Base-by-base conservation (phyloP, 1,140 invertebrate genomes). In the Lithobius niger region DNA sequence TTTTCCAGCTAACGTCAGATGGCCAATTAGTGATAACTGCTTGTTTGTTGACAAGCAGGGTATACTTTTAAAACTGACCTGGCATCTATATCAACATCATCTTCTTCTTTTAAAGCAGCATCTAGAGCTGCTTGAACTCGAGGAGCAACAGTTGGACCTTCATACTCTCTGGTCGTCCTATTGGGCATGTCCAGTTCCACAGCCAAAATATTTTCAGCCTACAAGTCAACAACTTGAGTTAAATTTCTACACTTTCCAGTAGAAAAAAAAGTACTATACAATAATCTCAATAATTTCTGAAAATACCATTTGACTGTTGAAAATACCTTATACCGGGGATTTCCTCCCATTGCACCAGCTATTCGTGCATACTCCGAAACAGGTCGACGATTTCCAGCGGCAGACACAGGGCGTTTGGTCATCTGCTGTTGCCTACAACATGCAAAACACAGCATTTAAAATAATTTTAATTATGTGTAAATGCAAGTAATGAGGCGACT, bases 161-260 rank as follows among this genome's bases (percentile, higher is more conserved):
- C 78, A 66, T 89, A 90, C 64, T 90, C 84, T 61, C 83, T 71
- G 0, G 86, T 89, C 0, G 84, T 88, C 57, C 84, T 71, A 43
- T 79, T 76, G 2, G 85, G 84, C 76, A 85, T 80, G 61, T 89
- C 84, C 54, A 93, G 71, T 62, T 88, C 83, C 43, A 93, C 74
- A 63, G 82, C 78, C 49, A 93, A 70, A 53, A 93, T 83, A 68
- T 92, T 90, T 67, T 93, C 88, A 51, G 81, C 80, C 69, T 84
- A 76, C 53, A 77, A 80, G 44, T 76, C 40, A 45, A 18, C 57
- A 28, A 48, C 36, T 28, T 45, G 6, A 2, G n/a, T 36, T 36
- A 36, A 6, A 36, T 10, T 36, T 6, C 4, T 4, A 45, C 43
- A 45, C 18, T 4, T 19, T 36, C 6, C 6, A 10, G n/a, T 36